Conservation (phyloP, 2,113 vertebrate species). For the Psilopsiagon aurifrons region DNA sequence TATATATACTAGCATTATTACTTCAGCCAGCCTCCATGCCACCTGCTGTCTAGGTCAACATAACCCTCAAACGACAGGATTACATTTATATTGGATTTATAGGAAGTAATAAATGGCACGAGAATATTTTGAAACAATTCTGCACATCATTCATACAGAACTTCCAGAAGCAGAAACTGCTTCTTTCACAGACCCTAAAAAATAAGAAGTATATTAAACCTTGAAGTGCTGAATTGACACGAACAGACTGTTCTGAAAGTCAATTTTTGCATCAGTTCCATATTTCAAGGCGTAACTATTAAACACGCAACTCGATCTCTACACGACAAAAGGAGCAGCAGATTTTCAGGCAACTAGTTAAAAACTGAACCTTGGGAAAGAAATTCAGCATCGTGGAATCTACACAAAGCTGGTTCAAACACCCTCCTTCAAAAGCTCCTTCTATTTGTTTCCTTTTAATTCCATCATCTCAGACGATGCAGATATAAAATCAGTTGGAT, state of each 20-base stretch:
- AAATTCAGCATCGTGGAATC: background rate
- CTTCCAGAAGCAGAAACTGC: background rate
- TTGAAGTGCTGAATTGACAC: background rate
- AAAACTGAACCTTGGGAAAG: background rate
- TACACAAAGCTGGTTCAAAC: background rate
- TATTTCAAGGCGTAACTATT: conserved; percentile 31
- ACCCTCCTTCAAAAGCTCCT: background rate
- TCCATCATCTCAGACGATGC: background rate
- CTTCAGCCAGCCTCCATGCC: background rate
- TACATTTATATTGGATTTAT: conserved; percentile 2
- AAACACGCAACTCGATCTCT: conserved; percentile 18
- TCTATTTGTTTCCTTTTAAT: background rate
- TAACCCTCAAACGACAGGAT: background rate
- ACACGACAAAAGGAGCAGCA: conserved; percentile 19
- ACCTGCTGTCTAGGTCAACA: conserved; percentile 34
- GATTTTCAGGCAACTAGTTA: conserved; percentile 17
- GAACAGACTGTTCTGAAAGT: conserved; percentile 48
- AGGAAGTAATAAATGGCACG: background rate
- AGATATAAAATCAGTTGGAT: background rate
- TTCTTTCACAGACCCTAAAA: background rate
- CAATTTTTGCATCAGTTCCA: background rate
- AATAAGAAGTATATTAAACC: background rate
- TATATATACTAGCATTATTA: background rate
- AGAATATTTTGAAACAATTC: background rate
- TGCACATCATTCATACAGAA: background rate